Conservation (phyloP, 2,888 invertebrate species). For the Ophioninae sp. region DNA sequence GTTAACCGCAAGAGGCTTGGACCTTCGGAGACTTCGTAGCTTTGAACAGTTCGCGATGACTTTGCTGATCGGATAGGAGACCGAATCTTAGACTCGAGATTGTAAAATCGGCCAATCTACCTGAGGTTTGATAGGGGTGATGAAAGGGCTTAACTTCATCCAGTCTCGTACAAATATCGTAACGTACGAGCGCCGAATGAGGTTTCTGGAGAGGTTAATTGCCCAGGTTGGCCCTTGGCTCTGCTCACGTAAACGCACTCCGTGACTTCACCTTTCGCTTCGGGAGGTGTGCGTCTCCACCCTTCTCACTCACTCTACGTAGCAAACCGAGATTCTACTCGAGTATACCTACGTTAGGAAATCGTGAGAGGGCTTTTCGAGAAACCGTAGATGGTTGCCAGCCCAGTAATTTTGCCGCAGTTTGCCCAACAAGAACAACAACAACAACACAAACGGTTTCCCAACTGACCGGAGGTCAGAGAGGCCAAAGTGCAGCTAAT, state of each 20-base stretch:
- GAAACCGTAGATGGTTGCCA: constrained; percentile 61
- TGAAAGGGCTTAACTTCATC: constrained; percentile 70
- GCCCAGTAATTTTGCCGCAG: constrained; percentile 77
- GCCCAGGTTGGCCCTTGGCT: constrained; percentile 38
- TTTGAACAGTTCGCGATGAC: constrained; percentile 71
- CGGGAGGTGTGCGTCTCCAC: constrained; percentile 20
- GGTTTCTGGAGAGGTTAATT: constrained; percentile 24
- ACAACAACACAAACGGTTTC: constrained; percentile 71
- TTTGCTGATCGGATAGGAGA: constrained; percentile 74
- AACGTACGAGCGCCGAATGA: constrained; percentile 70
- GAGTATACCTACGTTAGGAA: constrained; percentile 11
- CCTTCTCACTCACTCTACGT: constrained; percentile 41
- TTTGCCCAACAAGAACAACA: constrained; percentile 76
- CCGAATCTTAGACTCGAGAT: constrained; percentile 78
- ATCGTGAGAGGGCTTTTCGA: constrained; percentile 48
- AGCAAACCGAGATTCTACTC: constrained; percentile 1
- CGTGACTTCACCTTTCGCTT: constrained; percentile 50
- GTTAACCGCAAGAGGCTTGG: constrained; percentile 34
- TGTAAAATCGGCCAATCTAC: constrained; percentile 62
- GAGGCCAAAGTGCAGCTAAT: constrained; percentile 69
- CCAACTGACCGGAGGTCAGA: constrained; percentile 58
- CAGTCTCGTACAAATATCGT: constrained; percentile 78
- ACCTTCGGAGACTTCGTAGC: constrained; percentile 53
- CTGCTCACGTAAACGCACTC: constrained; percentile 41
- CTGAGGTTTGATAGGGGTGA: constrained; percentile 57